These are phyloP conservation scores for Sminthurides bifidus DNA, from an alignment of 1,140 invertebrate species.

Conservation along the genomic window DNA sequence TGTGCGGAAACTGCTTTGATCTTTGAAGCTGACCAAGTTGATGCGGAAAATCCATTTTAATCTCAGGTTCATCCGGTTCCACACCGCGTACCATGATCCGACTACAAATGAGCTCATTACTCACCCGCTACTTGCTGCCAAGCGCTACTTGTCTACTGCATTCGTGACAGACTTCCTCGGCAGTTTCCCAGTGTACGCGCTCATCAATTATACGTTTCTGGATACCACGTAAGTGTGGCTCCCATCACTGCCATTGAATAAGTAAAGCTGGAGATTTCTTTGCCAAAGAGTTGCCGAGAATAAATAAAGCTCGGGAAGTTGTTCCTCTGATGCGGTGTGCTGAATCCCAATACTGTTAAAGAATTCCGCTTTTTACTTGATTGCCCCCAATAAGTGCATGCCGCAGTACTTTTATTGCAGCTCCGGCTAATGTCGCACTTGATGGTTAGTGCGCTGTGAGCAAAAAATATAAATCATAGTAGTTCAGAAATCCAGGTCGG, in stretches of 20 bases:
- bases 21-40: not conserved
- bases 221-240: not conserved
- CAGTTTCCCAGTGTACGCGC: conserved; percentile 8
- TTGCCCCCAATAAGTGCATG: too few relatives aligned
- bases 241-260: not conserved
- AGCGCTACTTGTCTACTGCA: not conserved
- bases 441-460: not conserved
- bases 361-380: too few relatives aligned
- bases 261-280: not conserved
- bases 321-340: too few relatives aligned
- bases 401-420: not conserved
- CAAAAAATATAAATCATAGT: not conserved
- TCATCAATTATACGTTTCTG: conserved; percentile 5
- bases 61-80: conserved; percentile 7
- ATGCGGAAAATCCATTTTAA: not conserved
- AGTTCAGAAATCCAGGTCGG: not conserved
- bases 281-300: too few relatives aligned
- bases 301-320: too few relatives aligned
- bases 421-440: not conserved
- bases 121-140: conserved; percentile 1
- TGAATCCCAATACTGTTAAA: too few relatives aligned
- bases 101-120: conserved; percentile 10
- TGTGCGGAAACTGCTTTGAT: not conserved
- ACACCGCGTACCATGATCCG: conserved; percentile 5
- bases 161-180: conserved; percentile 7